A percentile compares a stretch with the other conserved stretches of the same genome.
These are phyloP conservation scores for Ectobius pallidus DNA, from an alignment of 2,888 invertebrate species.

Conservation along the genomic window DNA sequence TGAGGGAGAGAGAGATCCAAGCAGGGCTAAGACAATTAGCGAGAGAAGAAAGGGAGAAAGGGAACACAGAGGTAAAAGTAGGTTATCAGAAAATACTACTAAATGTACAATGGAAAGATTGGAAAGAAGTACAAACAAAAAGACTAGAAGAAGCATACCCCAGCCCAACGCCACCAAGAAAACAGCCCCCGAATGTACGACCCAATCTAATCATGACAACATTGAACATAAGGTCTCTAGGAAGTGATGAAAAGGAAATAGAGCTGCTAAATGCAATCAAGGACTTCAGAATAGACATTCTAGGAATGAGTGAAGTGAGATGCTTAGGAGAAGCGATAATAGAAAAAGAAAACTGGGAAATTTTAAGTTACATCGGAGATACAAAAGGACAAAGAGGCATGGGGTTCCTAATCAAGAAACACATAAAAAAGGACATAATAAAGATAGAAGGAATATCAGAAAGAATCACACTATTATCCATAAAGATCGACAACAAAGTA, in stretches of 20 bases:
- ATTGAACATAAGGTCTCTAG: neutral
- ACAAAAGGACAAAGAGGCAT: slow-evolving; percentile 1
- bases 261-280: too few species aligned
- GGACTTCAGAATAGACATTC: neutral
- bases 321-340: slow-evolving; percentile 6
- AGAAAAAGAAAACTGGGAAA: too few species aligned
- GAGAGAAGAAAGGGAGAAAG: neutral
- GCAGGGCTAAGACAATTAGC: neutral
- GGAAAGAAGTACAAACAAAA: neutral
- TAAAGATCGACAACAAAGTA: slow-evolving; percentile 1
- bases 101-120: neutral
- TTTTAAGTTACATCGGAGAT: neutral
- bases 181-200: too few species aligned
- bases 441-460: too few species aligned
- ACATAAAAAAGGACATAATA: too few species aligned
- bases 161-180: neutral
- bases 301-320: slow-evolving; percentile 11
- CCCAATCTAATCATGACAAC: slow-evolving; percentile 6
- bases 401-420: slow-evolving; percentile 1
- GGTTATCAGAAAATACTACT: too few species aligned
- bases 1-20: neutral
- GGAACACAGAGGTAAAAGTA: neutral
- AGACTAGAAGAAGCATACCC: neutral
- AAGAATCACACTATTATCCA: neutral
- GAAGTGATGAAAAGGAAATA: slow-evolving; percentile 5